Percentiles rank a stretch among this genome's conserved stretches.
phyloP scores from a whole-genome alignment of 2,113 vertebrate species.

The Piprites chloris region DNA sequence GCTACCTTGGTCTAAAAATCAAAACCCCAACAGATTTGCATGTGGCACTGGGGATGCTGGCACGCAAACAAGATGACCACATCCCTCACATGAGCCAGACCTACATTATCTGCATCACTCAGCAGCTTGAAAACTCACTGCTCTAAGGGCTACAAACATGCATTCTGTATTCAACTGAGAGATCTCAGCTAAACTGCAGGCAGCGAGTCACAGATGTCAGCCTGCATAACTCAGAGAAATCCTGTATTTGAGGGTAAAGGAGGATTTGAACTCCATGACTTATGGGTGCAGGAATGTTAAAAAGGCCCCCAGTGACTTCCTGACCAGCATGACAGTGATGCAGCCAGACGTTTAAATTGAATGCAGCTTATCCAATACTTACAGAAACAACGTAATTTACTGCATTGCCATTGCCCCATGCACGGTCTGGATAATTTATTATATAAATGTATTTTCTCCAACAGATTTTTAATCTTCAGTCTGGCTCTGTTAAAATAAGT shows the following conservation, averaged over 20 bases:
- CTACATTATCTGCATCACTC: not conserved
- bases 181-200: not conserved
- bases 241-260: not conserved
- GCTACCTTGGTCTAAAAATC: not conserved
- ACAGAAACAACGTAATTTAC: conserved; percentile 35
- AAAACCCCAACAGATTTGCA: rapidly evolving
- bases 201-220: not conserved
- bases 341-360: conserved; percentile 44
- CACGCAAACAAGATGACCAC: not conserved
- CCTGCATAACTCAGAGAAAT: not conserved
- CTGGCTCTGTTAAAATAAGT: conserved; percentile 10
- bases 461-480: conserved; percentile 33
- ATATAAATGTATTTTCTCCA: conserved; percentile 26
- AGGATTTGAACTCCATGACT: conserved; percentile 1
- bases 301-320: conserved; percentile 17
- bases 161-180: not conserved
- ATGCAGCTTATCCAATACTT: conserved; percentile 26
- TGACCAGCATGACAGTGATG: conserved; percentile 32
- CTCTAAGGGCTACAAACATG: not conserved
- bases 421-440: conserved; percentile 6
- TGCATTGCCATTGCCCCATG: not conserved
- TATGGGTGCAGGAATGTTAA: conserved; percentile 35
- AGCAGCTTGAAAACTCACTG: not conserved
- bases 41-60: not conserved
- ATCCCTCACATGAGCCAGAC: not conserved